Conservation (phyloP, 2,888 invertebrate genomes). For the Melipona bicolor region DNA sequence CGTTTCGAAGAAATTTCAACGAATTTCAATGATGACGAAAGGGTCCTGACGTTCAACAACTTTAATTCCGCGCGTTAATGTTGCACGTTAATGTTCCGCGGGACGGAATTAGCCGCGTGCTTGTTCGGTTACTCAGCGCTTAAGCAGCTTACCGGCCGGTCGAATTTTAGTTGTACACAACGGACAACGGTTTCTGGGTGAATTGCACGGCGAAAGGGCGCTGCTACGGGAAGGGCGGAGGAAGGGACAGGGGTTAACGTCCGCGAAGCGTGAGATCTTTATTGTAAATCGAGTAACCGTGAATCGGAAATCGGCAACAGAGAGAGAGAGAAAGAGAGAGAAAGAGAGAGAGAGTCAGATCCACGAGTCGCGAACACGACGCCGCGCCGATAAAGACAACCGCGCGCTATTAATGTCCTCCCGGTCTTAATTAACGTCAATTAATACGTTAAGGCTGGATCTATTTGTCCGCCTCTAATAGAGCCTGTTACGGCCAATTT, state of each 20-base stretch:
- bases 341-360: too few species aligned
- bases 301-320: background rate
- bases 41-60: constrained; percentile 17
- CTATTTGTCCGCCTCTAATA: constrained; percentile 41
- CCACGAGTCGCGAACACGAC: too few species aligned
- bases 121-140: constrained; percentile 57
- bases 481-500: constrained; percentile 58
- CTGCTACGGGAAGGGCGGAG: background rate
- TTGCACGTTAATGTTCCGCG: constrained; percentile 64
- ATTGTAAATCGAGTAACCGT: background rate
- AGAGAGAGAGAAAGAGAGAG: too few species aligned
- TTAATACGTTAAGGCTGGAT: constrained; percentile 61
- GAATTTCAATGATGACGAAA: background rate
- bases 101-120: constrained; percentile 62
- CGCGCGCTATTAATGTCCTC: constrained; percentile 55
- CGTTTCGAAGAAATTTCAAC: background rate
- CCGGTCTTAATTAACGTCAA: constrained; percentile 67
- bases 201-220: background rate
- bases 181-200: constrained; percentile 3
- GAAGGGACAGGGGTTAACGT: background rate
- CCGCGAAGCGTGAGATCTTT: background rate
- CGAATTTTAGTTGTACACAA: constrained; percentile 51
- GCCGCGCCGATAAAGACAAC: constrained; percentile 53
- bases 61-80: constrained; percentile 66
- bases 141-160: constrained; percentile 64